Base-by-base conservation (phyloP, 2,113 vertebrate species). In the Raja brachyura region DNA sequence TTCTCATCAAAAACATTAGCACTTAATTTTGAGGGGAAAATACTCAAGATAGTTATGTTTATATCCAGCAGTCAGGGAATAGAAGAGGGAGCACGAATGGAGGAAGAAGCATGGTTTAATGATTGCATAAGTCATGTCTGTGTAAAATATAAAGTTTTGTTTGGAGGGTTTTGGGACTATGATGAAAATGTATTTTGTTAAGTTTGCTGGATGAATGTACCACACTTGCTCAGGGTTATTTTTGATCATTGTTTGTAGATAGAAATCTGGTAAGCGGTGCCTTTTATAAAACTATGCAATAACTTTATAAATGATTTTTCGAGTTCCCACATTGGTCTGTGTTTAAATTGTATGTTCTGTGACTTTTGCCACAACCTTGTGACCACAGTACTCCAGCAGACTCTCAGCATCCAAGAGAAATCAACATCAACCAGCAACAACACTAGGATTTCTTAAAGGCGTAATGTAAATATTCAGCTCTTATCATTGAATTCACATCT, bases 201-300 rank as follows among this genome's bases (percentile, higher is more conserved):
- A 92, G 18, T 54, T 92, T 73, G 39, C 90, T 73, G 20, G 68
- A 68, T 92, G 90, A 73, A 92, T 70, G 61, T 68, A 92, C 20
- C 88, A 25, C 31, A 92, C 66, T 92, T 1, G 39, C 90, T 92
- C 90, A 92, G 90, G 90, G 90, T 31, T 54, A 70, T 73, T 74
- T 92, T 73, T 92, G 68, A 92, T 92, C 90, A 92, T 28, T 73
- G 31, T 90, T 56, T 85, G n/a, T 88, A 88, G 68, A 73, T 39
- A 74, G 66, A 73, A 92, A 73, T 39, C 39, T 54, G 68, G 68
- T 92, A 54, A 73, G 48, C 25, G 22, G 90, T 92, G 90, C 90
- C 90, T 92, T 88, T 92, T 92, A 92, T 74, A 73, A 92, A 92
- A 73, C 90, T 73, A 68, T 92, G 90, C 90, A 92, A 92, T 92